These are phyloP conservation scores for Caranx melampygus DNA, from an alignment of 2,113 vertebrate genomes.

Conservation along the genomic window DNA sequence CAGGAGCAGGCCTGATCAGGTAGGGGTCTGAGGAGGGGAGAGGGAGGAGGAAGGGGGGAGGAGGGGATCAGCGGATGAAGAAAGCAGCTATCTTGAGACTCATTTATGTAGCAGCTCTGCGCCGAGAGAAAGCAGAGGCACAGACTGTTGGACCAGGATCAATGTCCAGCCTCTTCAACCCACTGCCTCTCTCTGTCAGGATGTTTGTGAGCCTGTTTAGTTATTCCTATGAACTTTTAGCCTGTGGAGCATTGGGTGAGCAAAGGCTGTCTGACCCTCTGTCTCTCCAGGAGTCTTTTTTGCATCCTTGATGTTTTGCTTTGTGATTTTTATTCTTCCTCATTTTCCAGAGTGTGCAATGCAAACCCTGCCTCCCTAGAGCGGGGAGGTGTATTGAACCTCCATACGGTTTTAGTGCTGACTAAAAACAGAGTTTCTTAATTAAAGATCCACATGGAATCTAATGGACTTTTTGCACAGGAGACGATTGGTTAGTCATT, in stretches of 20 bases:
- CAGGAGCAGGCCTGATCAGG: slow-evolving; percentile 33
- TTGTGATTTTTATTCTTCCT: background rate
- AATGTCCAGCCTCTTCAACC: slow-evolving; percentile 15
- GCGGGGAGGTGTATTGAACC: background rate
- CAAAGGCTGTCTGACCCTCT: background rate
- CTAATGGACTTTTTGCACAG: background rate
- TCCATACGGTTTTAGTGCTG: background rate
- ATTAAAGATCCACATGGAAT: background rate
- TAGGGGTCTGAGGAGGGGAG: slow-evolving; percentile 23
- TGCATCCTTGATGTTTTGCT: slow-evolving; percentile 6
- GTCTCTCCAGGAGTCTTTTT: background rate
- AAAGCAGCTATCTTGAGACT: slow-evolving; percentile 56
- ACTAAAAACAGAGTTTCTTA: background rate
- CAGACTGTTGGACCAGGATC: slow-evolving; percentile 35
- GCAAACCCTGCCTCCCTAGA: background rate
- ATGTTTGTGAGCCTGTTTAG: slow-evolving; percentile 19
- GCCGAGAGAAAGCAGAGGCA: slow-evolving; percentile 4
- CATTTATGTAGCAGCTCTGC: slow-evolving; percentile 49
- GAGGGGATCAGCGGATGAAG: slow-evolving; percentile 46
- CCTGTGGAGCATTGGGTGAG: slow-evolving; percentile 5
- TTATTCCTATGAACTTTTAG: slow-evolving; percentile 29
- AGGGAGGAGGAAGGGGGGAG: slow-evolving; percentile 10
- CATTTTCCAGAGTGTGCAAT: background rate
- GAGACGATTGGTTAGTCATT: background rate
- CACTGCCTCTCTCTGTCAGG: background rate